Conservation (phyloP, 1,140 invertebrate species). For the Archivesica marissinica region DNA sequence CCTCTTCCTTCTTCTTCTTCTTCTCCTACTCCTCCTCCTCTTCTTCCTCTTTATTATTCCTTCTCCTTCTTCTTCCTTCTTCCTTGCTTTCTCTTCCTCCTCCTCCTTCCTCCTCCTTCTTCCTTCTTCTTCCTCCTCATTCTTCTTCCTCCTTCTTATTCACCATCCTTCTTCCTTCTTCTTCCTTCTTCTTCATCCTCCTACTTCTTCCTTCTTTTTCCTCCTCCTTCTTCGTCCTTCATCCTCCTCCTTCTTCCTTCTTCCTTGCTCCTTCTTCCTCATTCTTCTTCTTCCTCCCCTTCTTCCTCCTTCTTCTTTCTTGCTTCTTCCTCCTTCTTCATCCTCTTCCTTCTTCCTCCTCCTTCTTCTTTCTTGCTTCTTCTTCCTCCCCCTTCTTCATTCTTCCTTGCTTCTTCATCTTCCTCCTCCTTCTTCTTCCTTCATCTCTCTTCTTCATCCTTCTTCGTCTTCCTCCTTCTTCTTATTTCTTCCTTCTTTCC, state of each 20-base stretch:
- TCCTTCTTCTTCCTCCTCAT: background rate
- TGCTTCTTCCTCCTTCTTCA: background rate
- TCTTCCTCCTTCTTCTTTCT: background rate
- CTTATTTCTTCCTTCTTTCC: conserved; percentile 18
- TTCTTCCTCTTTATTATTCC: conserved; percentile 21
- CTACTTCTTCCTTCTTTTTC: conserved; percentile 6
- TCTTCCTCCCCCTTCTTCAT: background rate
- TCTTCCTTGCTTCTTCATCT: background rate
- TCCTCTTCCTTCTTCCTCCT: background rate
- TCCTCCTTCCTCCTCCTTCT: background rate
- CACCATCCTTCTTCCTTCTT: conserved; percentile 6
- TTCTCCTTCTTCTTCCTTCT: conserved; percentile 10
- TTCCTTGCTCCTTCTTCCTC: conserved; percentile 9
- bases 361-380: background rate
- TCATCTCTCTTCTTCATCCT: background rate
- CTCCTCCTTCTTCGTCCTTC: background rate
- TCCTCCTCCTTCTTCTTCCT: background rate
- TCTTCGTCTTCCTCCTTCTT: conserved; percentile 14
- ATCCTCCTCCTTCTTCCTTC: conserved; percentile 1
- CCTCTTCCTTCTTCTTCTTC: conserved; percentile 16
- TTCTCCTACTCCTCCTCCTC: background rate
- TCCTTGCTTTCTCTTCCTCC: background rate
- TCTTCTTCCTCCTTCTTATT: background rate
- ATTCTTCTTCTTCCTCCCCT: background rate
- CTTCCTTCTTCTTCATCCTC: background rate